Conservation (phyloP, 1,140 invertebrate species). For the Achatina immaculata region DNA sequence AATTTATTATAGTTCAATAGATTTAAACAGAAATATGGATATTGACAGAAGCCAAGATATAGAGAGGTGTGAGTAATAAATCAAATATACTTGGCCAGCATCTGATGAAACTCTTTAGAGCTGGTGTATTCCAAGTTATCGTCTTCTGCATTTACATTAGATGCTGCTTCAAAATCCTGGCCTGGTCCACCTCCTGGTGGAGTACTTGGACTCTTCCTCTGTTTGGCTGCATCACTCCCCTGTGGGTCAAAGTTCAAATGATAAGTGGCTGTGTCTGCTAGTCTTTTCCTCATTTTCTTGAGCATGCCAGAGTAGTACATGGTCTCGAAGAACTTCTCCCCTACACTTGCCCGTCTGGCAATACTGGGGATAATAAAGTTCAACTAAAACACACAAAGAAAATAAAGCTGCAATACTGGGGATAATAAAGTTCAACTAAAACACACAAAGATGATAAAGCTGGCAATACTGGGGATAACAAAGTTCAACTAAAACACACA, state of each 20-base stretch:
- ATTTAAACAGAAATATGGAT: too few species aligned
- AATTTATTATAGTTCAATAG: too few species aligned
- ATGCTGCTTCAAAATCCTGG: neutral
- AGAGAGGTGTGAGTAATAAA: too few species aligned
- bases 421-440: constrained; percentile 18
- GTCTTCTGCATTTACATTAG: neutral
- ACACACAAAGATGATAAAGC: too few species aligned
- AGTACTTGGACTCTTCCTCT: neutral
- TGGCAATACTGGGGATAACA: constrained; percentile 52
- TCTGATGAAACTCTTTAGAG: constrained; percentile 49
- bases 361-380: constrained; percentile 46
- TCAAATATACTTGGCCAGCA: constrained; percentile 46
- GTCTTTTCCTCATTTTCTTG: constrained; percentile 81
- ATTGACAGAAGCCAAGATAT: too few species aligned
- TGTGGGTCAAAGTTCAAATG: constrained; percentile 70
- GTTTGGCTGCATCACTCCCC: constrained; percentile 27
- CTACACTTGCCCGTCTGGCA: constrained; percentile 75
- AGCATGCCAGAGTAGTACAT: constrained; percentile 79
- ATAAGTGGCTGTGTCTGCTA: constrained; percentile 78
- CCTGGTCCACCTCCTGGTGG: neutral
- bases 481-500: too few species aligned
- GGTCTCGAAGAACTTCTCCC: constrained; percentile 83
- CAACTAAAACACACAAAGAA: too few species aligned
- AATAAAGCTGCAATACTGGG: constrained; percentile 59
- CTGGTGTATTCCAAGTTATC: constrained; percentile 44